Conservation (phyloP, 2,888 invertebrate genomes). For the Pristionchus entomophagus region DNA sequence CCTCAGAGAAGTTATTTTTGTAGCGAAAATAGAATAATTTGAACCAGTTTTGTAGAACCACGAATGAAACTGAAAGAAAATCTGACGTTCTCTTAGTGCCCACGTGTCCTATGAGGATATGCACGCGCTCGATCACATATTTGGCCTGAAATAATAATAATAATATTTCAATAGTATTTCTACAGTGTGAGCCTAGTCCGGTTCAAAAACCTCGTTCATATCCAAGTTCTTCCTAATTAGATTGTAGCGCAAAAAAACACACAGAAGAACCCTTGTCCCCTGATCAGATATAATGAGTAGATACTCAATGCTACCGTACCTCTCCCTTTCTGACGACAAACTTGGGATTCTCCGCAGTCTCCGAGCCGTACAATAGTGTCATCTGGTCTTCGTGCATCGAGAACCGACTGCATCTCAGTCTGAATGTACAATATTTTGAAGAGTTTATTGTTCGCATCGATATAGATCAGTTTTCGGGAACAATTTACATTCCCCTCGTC, state of each 20-base stretch:
- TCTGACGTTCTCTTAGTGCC: slow-evolving; percentile 69
- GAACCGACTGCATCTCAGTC: slow-evolving; percentile 59
- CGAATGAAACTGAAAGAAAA: too few species aligned
- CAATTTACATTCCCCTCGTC: too few species aligned
- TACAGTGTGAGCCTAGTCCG: not conserved
- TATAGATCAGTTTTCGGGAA: too few species aligned
- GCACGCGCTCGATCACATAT: slow-evolving; percentile 59
- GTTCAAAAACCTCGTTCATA: not conserved
- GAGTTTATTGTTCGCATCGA: too few species aligned
- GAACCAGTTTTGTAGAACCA: too few species aligned
- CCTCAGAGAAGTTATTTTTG: too few species aligned
- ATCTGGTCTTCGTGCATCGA: slow-evolving; percentile 59
- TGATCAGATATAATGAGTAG: too few species aligned
- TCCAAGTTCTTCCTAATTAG: too few species aligned
- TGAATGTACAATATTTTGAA: too few species aligned
- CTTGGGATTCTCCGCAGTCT: slow-evolving; percentile 53
- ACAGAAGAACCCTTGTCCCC: too few species aligned
- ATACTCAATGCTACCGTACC: slow-evolving; percentile 47
- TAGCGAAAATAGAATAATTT: too few species aligned
- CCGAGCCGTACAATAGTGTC: slow-evolving; percentile 60
- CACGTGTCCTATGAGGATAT: slow-evolving; percentile 64
- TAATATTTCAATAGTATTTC: not conserved
- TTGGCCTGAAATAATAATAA: slow-evolving; percentile 12
- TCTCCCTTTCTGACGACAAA: slow-evolving; percentile 66
- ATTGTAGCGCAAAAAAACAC: too few species aligned